phyloP scores from a whole-genome alignment of 1,140 invertebrate genomes.

The Carcinoscorpius rotundicauda region DNA sequence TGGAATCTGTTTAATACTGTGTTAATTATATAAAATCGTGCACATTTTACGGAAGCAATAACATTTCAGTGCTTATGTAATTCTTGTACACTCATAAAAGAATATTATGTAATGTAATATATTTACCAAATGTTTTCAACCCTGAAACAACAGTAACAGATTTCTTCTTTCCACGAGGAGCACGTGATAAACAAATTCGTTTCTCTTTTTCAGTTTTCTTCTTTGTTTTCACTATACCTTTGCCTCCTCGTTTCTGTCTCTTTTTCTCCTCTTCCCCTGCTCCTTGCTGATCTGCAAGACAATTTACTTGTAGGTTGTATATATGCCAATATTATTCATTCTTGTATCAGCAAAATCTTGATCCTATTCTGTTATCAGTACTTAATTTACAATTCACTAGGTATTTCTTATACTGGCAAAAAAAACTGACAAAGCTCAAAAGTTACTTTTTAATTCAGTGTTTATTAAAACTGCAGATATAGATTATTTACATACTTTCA shows the following conservation, averaged over 20 bases:
- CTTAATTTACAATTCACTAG: too few relatives aligned
- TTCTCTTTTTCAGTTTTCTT: slow-evolving; percentile 66
- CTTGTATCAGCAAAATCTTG: too few relatives aligned
- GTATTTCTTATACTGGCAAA: too few relatives aligned
- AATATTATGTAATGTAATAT: background rate
- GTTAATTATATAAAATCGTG: background rate
- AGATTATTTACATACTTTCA: too few relatives aligned
- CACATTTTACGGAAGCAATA: background rate
- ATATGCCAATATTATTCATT: too few relatives aligned
- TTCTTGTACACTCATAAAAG: too few relatives aligned
- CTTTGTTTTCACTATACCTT: slow-evolving; percentile 74
- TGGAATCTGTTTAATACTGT: background rate
- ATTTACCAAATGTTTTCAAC: slow-evolving; percentile 71
- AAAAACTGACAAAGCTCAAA: too few relatives aligned
- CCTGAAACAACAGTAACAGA: slow-evolving; percentile 70
- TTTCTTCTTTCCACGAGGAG: slow-evolving; percentile 96
- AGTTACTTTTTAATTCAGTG: too few relatives aligned
- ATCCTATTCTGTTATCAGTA: too few relatives aligned
- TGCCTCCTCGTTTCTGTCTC: slow-evolving; percentile 76
- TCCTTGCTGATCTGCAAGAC: slow-evolving; percentile 32
- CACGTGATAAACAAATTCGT: slow-evolving; percentile 65
- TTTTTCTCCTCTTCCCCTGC: slow-evolving; percentile 80
- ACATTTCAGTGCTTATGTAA: background rate
- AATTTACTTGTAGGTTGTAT: slow-evolving; percentile 35
- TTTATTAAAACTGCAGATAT: too few relatives aligned